Evolutionary conservation across 2,113 vertebrate species (phyloP).

Genomic region (Panthera tigris): DNA sequence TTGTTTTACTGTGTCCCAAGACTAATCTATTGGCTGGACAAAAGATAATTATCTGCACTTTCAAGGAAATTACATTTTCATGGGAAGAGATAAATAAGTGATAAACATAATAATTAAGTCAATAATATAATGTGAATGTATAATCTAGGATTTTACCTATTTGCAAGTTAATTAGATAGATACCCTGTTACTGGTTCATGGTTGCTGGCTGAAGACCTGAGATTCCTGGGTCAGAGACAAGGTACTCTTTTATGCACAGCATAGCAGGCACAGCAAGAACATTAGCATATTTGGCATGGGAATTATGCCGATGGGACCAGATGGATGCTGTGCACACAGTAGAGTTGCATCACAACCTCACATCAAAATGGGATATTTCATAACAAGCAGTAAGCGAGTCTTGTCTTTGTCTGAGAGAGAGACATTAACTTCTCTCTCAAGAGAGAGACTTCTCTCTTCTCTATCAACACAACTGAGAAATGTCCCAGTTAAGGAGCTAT

Average conservation of each 20-base stretch:
- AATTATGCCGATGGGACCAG: not conserved
- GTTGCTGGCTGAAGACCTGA: not conserved
- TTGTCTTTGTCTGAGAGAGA: not conserved
- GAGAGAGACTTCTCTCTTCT: not conserved
- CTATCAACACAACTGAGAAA: not conserved
- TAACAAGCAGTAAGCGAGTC: not conserved
- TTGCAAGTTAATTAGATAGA: not conserved
- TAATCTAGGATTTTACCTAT: not conserved
- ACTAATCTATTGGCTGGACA: not conserved
- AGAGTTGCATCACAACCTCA: not conserved
- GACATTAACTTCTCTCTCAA: not conserved
- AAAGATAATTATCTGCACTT: not conserved
- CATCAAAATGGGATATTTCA: not conserved
- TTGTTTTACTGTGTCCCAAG: not conserved
- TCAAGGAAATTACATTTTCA: not conserved
- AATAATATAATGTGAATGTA: not conserved
- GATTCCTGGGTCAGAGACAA: not conserved
- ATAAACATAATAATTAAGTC: not conserved
- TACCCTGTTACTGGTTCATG: not conserved
- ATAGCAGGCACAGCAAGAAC: not conserved
- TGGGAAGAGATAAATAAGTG: not conserved
- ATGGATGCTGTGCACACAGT: not conserved
- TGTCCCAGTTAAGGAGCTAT: not conserved
- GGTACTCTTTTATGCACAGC: not conserved
- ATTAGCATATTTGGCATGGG: not conserved